Base-by-base conservation (phyloP, 1,140 invertebrate species). In the Drosophila asahinai region DNA sequence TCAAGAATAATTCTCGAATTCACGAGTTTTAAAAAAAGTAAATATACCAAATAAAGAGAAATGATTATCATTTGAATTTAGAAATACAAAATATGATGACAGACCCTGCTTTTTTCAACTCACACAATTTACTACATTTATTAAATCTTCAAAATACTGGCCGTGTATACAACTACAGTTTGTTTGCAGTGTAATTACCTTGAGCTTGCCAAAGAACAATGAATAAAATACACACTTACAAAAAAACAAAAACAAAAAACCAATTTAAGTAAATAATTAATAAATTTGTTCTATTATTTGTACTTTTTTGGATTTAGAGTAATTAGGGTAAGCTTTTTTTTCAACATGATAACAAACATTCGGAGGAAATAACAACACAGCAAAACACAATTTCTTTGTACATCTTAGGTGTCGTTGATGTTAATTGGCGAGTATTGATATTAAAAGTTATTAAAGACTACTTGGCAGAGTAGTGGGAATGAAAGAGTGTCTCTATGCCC, bases 301-400 rank as follows among this genome's bases (percentile, higher is more conserved):
- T 52, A 33, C 51, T 33, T 33, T 52, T 33, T 15, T 12, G 51
- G 30, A 36, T 14, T 54, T 14, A 8, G 17, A 55, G 17, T 55
- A 12, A 15, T 38, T 22, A 5, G 17, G 12, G 17, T 38, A 9
- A 9, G 12, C 36, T 14, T 36, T 54, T 19, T 47, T 15, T 15
- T 38, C 9, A 55, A 38, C 17, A 55, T 52, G 27, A 38, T 55
- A 55, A 55, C 52, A 55, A 55, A 55, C 52, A 55, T 55, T 55
- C 52, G 17, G 7, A 38, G 17, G 12, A 36, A 54, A 55, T 38
- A 38, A 55, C 30, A 55, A 38, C 52, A 55, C 17, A 55, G 33
- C 52, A 55, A 55, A 17, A 55, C 52, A 55, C 33, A 55, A 22
- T 5, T 55, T 55, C 17, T 38, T 55, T 55, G 33, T 55, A 55